Evolutionary conservation across 2,797 vertebrate species (phyloP).

Genomic region (Pantherophis alleghaniensis): DNA sequence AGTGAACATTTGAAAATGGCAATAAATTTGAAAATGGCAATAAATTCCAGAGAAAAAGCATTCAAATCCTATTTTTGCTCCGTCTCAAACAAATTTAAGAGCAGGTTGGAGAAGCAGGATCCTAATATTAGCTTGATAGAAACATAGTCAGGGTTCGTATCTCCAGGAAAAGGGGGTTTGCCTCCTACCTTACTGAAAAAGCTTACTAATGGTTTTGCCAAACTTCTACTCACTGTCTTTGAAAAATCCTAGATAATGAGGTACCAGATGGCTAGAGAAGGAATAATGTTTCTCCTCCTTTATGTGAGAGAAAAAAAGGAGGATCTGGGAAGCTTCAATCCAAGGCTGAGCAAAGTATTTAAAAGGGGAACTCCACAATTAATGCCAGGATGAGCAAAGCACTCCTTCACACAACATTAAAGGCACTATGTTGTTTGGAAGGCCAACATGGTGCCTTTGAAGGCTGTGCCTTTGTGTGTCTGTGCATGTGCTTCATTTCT

Average conservation of each 20-base stretch:
- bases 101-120: not conserved
- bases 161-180: not conserved
- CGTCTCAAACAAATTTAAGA: not conserved
- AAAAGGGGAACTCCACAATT: not conserved
- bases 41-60: not conserved
- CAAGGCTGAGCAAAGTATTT: not conserved
- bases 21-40: not conserved
- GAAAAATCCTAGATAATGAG: not conserved
- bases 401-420: not conserved
- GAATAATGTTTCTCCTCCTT: not conserved
- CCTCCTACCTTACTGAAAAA: not conserved
- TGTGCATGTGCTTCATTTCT: not conserved
- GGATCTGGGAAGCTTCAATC: not conserved
- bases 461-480: not conserved
- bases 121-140: not conserved
- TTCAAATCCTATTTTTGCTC: not conserved
- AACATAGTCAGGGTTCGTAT: not conserved
- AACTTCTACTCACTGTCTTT: not conserved
- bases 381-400: not conserved
- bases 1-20: not conserved
- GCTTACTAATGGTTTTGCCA: not conserved
- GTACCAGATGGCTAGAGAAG: not conserved
- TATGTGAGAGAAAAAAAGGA: not conserved
- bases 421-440: not conserved
- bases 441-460: not conserved